Conservation (phyloP, 1,140 invertebrate species). For the Solenopsis fugax region DNA sequence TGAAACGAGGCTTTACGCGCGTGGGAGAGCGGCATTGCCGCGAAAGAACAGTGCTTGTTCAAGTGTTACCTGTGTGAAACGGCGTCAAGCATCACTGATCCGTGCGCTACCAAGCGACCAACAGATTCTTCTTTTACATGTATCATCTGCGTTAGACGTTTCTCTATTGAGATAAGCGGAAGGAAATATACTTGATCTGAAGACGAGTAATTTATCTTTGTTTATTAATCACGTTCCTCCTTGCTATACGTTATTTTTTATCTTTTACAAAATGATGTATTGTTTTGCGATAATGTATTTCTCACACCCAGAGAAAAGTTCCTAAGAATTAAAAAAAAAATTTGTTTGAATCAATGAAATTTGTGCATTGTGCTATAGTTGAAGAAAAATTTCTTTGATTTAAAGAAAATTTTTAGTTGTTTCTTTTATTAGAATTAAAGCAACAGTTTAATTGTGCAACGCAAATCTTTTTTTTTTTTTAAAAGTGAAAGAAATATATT, state of each 20-base stretch:
- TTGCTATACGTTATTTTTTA: neutral
- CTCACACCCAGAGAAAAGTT: neutral
- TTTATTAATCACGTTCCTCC: neutral
- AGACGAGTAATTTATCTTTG: neutral
- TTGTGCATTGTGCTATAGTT: too few relatives aligned
- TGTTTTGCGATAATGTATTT: neutral
- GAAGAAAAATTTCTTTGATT: too few relatives aligned
- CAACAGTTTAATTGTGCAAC: too few relatives aligned
- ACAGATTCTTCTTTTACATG: conserved; percentile 10
- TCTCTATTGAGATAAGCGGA: neutral
- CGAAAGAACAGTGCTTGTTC: conserved; percentile 53
- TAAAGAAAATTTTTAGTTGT: too few relatives aligned
- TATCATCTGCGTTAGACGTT: neutral
- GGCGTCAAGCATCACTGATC: conserved; percentile 36
- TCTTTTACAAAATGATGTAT: conserved; percentile 6
- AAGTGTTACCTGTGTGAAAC: conserved; percentile 15
- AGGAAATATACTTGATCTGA: neutral
- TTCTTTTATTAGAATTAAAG: too few relatives aligned
- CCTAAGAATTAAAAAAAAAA: too few relatives aligned
- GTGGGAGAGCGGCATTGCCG: conserved; percentile 50
- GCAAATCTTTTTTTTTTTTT: too few relatives aligned
- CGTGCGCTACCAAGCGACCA: conserved; percentile 24
- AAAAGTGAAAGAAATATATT: too few relatives aligned
- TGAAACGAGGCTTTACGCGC: conserved; percentile 60
- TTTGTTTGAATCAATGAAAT: too few relatives aligned